Evolutionary conservation across 2,113 vertebrate species (phyloP).

Genomic region (Periophthalmus modestus): DNA sequence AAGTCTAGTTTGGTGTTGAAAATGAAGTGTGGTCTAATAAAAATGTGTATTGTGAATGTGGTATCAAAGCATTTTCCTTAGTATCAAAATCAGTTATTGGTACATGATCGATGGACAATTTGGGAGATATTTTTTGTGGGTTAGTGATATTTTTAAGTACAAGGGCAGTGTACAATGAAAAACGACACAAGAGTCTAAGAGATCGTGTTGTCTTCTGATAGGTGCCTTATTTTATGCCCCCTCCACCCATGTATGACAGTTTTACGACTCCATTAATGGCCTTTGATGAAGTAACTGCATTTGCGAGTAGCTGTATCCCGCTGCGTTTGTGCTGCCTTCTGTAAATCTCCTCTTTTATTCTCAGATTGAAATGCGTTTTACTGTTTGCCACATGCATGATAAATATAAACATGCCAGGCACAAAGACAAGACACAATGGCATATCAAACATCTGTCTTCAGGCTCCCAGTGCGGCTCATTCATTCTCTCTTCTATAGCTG

Average conservation of each 20-base stretch:
- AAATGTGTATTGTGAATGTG: too few relatives aligned
- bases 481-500: conserved; percentile 29
- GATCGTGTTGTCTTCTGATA: conserved; percentile 35
- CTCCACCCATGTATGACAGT: conserved; percentile 36
- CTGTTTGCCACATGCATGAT: conserved; percentile 16
- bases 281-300: conserved; percentile 43
- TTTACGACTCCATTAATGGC: conserved; percentile 68
- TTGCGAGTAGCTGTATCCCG: conserved; percentile 40
- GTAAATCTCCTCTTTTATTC: conserved; percentile 40
- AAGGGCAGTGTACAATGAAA: conserved; percentile 1
- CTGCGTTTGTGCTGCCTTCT: conserved; percentile 21
- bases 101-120: conserved; percentile 13
- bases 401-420: conserved; percentile 16
- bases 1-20: too few relatives aligned
- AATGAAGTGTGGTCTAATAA: too few relatives aligned
- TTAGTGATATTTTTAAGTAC: conserved; percentile 13
- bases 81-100: conserved; percentile 12
- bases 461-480: conserved; percentile 20
- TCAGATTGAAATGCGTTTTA: conserved; percentile 20
- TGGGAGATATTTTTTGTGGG: neutral
- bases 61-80: too few relatives aligned
- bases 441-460: conserved; percentile 31
- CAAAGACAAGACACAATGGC: conserved; percentile 7
- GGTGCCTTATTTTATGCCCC: conserved; percentile 49
- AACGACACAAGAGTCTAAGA: conserved; percentile 3